These are phyloP conservation scores for Danaus plexippus DNA, from an alignment of 1,140 invertebrate genomes.

Conservation along the genomic window DNA sequence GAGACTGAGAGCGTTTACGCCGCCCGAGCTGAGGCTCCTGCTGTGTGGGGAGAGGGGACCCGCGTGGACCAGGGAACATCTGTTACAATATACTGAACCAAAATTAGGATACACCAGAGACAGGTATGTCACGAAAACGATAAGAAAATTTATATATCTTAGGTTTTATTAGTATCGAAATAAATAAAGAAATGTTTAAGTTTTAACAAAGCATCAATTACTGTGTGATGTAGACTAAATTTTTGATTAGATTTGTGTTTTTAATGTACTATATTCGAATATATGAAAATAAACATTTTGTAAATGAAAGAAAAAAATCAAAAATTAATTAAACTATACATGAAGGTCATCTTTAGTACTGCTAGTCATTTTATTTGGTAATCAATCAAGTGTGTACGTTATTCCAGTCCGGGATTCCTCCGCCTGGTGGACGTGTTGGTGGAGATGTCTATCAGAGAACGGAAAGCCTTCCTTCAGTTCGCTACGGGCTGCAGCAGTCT, in stretches of 20 bases:
- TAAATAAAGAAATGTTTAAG: too few relatives aligned
- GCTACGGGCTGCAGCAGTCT: slow-evolving; percentile 98
- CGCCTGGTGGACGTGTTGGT: slow-evolving; percentile 96
- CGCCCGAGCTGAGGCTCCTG: slow-evolving; percentile 91
- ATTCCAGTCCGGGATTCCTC: slow-evolving; percentile 90
- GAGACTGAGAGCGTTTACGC: slow-evolving; percentile 93
- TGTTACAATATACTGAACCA: slow-evolving; percentile 96
- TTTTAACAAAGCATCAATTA: too few relatives aligned
- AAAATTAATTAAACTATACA: too few relatives aligned
- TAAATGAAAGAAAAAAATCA: slow-evolving; percentile 1
- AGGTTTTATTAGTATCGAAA: too few relatives aligned
- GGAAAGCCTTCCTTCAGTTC: slow-evolving; percentile 98
- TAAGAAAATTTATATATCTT: too few relatives aligned
- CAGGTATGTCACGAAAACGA: slow-evolving; percentile 75
- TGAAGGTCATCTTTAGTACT: too few relatives aligned
- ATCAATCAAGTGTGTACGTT: too few relatives aligned
- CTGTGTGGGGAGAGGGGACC: slow-evolving; percentile 98
- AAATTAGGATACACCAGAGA: slow-evolving; percentile 98
- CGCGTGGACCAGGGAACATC: slow-evolving; percentile 95
- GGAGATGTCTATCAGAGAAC: slow-evolving; percentile 88
- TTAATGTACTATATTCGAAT: too few relatives aligned
- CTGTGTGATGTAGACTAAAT: too few relatives aligned
- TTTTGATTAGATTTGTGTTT: too few relatives aligned
- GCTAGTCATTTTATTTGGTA: too few relatives aligned
- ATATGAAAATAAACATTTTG: too few relatives aligned